phyloP scores from a whole-genome alignment of 2,797 vertebrate genomes.

The Crocodylus rhombifer region DNA sequence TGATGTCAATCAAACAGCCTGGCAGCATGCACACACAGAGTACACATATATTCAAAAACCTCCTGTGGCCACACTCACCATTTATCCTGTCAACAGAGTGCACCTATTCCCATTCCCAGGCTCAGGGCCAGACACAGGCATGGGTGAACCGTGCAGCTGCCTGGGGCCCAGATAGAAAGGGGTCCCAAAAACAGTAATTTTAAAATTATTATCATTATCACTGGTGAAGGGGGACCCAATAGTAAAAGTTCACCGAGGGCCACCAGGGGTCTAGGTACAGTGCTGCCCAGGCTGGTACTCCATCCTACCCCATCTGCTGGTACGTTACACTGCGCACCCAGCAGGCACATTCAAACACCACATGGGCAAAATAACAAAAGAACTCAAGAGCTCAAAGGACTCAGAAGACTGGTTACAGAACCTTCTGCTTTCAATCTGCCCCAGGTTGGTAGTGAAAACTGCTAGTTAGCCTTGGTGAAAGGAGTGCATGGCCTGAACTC shows the following conservation, averaged over 20 bases:
- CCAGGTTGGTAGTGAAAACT: background rate
- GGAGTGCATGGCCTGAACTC: background rate
- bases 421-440: background rate
- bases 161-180: too few relatives aligned
- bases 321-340: background rate
- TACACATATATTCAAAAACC: background rate
- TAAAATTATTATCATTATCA: too few relatives aligned
- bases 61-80: background rate
- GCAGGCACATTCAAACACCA: too few relatives aligned
- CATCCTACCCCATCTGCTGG: background rate
- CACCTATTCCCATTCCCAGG: background rate
- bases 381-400: too few relatives aligned
- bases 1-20: background rate
- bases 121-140: too few relatives aligned
- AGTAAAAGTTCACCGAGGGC: too few relatives aligned
- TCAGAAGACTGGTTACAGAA: background rate
- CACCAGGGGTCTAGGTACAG: too few relatives aligned
- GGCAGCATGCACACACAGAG: background rate
- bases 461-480: background rate
- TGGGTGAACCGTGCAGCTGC: too few relatives aligned
- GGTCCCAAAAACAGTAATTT: too few relatives aligned
- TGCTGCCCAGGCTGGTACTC: background rate
- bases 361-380: too few relatives aligned
- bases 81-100: background rate
- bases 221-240: too few relatives aligned